Percentiles rank a stretch among this genome's conserved stretches.
Conservation (phyloP, 2,797 vertebrate species). For the Sebastes umbrosus region DNA sequence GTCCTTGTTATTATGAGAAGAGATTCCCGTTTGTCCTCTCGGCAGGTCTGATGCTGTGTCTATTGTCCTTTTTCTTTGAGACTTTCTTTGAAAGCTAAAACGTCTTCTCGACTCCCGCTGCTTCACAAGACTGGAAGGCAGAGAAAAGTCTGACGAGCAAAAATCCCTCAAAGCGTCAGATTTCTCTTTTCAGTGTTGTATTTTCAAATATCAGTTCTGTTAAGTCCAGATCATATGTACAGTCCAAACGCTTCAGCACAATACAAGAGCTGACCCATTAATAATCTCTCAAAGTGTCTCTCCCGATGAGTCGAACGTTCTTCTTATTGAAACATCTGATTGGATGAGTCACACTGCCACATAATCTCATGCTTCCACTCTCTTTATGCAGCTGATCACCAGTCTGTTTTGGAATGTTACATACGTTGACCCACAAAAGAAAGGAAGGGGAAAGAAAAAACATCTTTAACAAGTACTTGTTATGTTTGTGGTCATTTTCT, state of each 20-base stretch:
- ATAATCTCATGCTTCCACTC: slow-evolving; percentile 26
- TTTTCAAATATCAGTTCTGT: slow-evolving; percentile 19
- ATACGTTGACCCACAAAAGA: slow-evolving; percentile 29
- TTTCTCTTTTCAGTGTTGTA: slow-evolving; percentile 11
- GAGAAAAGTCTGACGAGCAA: slow-evolving; percentile 26
- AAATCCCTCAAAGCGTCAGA: slow-evolving; percentile 10
- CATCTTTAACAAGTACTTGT: slow-evolving; percentile 4
- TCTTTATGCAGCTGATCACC: slow-evolving; percentile 14
- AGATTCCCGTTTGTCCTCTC: slow-evolving; percentile 28
- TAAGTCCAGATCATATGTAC: slow-evolving; percentile 43
- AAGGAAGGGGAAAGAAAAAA: neutral
- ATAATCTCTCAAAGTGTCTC: slow-evolving; percentile 8
- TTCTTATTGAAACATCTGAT: slow-evolving; percentile 16
- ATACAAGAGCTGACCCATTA: neutral
- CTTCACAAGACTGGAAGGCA: slow-evolving; percentile 24
- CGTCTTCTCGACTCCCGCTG: neutral
- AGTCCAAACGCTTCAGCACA: slow-evolving; percentile 32
- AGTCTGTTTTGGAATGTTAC: slow-evolving; percentile 71
- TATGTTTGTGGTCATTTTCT: slow-evolving; percentile 19
- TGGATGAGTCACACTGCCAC: neutral
- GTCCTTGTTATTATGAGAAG: slow-evolving; percentile 29
- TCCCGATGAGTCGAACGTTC: neutral
- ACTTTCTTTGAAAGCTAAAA: slow-evolving; percentile 35
- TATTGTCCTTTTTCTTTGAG: slow-evolving; percentile 26
- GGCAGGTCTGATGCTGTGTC: slow-evolving; percentile 41